Conservation (phyloP, 2,113 vertebrate genomes). For the Otolemur garnettii region DNA sequence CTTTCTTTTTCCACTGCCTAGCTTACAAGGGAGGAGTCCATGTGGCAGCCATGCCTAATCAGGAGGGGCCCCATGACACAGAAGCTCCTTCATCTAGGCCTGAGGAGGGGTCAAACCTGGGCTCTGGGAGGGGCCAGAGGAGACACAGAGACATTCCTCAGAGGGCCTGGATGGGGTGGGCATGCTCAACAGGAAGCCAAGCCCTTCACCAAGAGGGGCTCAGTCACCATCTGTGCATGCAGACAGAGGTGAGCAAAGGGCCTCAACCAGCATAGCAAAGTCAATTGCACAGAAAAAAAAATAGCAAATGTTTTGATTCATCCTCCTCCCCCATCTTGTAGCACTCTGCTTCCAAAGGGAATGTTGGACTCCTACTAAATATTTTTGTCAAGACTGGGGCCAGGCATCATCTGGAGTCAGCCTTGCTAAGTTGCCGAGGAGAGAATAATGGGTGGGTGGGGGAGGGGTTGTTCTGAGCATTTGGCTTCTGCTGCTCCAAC, state of each 20-base stretch:
- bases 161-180: conserved; percentile 56
- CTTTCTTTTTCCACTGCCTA: conserved; percentile 50
- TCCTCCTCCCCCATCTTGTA: conserved; percentile 4
- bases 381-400: conserved; percentile 41
- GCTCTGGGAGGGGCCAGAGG: conserved; percentile 47
- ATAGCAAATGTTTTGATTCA: conserved; percentile 69
- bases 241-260: conserved; percentile 58
- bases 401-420: conserved; percentile 21
- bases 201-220: conserved; percentile 61
- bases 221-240: conserved; percentile 59
- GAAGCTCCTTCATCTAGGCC: conserved; percentile 73
- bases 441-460: background rate
- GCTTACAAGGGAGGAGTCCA: conserved; percentile 4
- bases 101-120: conserved; percentile 71
- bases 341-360: conserved; percentile 46
- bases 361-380: conserved; percentile 44
- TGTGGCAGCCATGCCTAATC: conserved; percentile 68
- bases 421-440: conserved; percentile 39
- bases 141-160: conserved; percentile 78
- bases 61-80: conserved; percentile 63
- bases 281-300: conserved; percentile 67
- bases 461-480: background rate
- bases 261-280: conserved; percentile 11
- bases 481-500: conserved; percentile 36
- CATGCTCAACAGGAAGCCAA: conserved; percentile 67